Evolutionary conservation across 2,888 invertebrate genomes (phyloP).

Genomic region (Heliconius aoede): DNA sequence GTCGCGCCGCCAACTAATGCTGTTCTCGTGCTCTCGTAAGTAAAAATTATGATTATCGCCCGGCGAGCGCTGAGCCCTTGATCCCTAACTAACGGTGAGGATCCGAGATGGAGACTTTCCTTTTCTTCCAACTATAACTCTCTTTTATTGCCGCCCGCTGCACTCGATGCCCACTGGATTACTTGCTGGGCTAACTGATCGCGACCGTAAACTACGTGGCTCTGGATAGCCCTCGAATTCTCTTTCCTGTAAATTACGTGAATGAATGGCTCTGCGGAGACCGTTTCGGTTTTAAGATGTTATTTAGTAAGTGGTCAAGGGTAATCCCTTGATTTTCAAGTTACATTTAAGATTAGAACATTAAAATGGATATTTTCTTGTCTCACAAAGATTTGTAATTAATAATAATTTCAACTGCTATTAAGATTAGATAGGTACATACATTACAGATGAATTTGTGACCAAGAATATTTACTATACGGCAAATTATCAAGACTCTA

Average conservation of each 20-base stretch:
- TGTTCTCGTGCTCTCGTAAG: constrained; percentile 77
- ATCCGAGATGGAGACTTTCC: constrained; percentile 76
- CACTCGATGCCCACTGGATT: constrained; percentile 77
- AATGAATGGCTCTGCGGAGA: constrained; percentile 27
- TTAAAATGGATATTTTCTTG: too few species aligned
- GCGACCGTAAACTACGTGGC: constrained; percentile 47
- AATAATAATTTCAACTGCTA: too few species aligned
- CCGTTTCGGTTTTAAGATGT: constrained; percentile 23
- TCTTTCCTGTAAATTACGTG: constrained; percentile 40
- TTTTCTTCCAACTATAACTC: constrained; percentile 84
- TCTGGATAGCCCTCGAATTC: constrained; percentile 46
- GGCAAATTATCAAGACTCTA: too few species aligned
- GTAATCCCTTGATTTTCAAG: neutral
- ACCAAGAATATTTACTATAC: too few species aligned
- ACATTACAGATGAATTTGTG: too few species aligned
- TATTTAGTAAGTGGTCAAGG: constrained; percentile 8
- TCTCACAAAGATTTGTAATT: too few species aligned
- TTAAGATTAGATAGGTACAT: too few species aligned
- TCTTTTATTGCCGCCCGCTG: constrained; percentile 81
- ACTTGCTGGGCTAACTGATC: constrained; percentile 57
- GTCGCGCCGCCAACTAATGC: constrained; percentile 79
- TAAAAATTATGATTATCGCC: constrained; percentile 84
- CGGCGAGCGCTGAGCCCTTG: constrained; percentile 78
- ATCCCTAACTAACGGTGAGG: constrained; percentile 79
- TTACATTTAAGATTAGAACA: too few species aligned